Conservation (phyloP, 2,113 vertebrate species). For the Chaetodon trifascialis region DNA sequence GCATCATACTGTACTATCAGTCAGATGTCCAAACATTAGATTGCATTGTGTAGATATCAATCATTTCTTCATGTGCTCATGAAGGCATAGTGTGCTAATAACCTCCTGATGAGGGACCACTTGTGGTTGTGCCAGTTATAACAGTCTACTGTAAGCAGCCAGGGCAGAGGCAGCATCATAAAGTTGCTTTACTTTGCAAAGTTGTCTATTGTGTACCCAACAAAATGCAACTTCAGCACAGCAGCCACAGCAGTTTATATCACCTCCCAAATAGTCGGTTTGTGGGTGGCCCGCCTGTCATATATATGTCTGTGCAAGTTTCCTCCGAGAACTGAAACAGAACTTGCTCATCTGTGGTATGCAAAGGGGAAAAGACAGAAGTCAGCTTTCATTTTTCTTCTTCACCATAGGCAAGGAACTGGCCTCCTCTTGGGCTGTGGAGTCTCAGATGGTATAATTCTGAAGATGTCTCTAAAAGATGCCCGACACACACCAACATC, state of each 20-base stretch:
- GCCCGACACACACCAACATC: neutral
- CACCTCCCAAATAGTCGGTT: neutral
- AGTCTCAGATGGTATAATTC: neutral
- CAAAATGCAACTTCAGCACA: neutral
- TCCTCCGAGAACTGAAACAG: conserved; percentile 2
- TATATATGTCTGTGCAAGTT: no score
- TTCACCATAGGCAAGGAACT: neutral
- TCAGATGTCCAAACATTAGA: no score
- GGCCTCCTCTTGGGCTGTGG: neutral
- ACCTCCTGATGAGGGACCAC: no score
- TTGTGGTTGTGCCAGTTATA: no score
- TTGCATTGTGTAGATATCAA: no score
- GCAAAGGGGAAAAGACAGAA: neutral
- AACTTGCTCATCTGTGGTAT: neutral
- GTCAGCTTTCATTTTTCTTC: neutral
- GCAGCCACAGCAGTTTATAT: no score
- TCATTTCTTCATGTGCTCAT: no score
- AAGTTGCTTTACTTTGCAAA: no score
- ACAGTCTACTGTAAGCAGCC: neutral
- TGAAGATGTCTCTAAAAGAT: neutral
- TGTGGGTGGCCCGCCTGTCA: neutral
- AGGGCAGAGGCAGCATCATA: no score
- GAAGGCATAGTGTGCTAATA: no score
- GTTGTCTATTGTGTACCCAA: no score
- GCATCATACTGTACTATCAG: no score